Evolutionary conservation across 2,888 invertebrate genomes (phyloP).

Genomic region (Hedya salicella): DNA sequence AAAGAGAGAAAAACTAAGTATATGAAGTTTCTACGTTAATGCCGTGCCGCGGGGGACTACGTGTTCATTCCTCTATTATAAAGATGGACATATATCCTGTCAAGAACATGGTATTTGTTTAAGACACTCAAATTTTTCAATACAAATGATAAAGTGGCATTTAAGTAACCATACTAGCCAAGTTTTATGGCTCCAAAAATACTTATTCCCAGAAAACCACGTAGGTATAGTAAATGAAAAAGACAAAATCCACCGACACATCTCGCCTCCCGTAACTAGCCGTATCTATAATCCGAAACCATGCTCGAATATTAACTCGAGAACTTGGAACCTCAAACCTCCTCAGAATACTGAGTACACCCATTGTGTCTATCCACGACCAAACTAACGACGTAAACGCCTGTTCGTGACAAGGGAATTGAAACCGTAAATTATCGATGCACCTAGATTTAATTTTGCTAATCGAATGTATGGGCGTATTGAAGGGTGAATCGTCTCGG

Average conservation of each 20-base stretch:
- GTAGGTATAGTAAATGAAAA: conserved; percentile 3
- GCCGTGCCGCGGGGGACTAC: too few relatives aligned
- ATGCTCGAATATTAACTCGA: conserved; percentile 67
- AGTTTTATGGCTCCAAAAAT: not conserved
- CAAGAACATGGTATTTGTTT: too few relatives aligned
- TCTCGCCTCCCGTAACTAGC: conserved; percentile 13
- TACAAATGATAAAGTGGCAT: too few relatives aligned
- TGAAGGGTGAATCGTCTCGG: not conserved
- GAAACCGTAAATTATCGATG: not conserved
- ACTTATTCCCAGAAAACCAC: not conserved
- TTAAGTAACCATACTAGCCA: too few relatives aligned
- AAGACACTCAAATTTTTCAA: too few relatives aligned
- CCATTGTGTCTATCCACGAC: conserved; percentile 56
- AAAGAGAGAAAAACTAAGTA: too few relatives aligned
- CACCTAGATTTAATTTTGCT: not conserved
- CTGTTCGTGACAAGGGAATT: conserved; percentile 2
- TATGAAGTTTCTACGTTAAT: too few relatives aligned
- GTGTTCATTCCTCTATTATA: too few relatives aligned
- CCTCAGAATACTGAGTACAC: conserved; percentile 67
- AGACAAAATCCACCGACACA: conserved; percentile 14
- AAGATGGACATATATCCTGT: too few relatives aligned
- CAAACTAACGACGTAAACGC: conserved; percentile 1
- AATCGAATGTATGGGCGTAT: not conserved
- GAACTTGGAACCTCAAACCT: conserved; percentile 70
- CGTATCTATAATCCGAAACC: conserved; percentile 62